These are phyloP conservation scores for Vanacampus margaritifer DNA, from an alignment of 2,113 vertebrate species.

Conservation along the genomic window DNA sequence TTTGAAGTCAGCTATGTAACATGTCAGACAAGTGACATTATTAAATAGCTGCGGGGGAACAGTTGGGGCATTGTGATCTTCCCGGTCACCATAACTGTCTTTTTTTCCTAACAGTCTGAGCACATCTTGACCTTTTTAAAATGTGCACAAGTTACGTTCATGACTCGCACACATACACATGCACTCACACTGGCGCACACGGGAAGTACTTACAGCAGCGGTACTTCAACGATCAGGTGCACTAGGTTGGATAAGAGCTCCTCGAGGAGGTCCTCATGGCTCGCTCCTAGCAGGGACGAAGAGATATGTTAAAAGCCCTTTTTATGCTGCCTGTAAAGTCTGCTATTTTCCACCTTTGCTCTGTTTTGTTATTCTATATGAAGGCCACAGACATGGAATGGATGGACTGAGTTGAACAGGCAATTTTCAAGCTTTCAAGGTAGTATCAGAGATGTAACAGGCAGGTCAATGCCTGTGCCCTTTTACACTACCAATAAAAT, in stretches of 20 bases:
- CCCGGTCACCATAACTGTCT: constrained; percentile 1
- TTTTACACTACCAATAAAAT: neutral
- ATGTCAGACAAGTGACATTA: constrained; percentile 20
- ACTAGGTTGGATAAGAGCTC: constrained; percentile 91
- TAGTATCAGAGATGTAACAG: neutral
- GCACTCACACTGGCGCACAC: neutral
- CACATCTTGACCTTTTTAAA: constrained; percentile 20
- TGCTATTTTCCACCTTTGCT: neutral
- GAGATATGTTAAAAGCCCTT: constrained; percentile 9
- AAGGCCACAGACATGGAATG: neutral
- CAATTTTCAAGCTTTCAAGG: neutral
- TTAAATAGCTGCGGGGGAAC: neutral
- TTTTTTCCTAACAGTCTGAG: constrained; percentile 1
- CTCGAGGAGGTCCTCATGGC: constrained; percentile 87
- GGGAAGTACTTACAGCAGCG: constrained; percentile 86
- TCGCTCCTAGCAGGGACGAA: constrained; percentile 62
- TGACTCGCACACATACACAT: neutral
- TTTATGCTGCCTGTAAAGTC: constrained; percentile 14
- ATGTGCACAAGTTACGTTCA: constrained; percentile 9
- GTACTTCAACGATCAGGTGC: constrained; percentile 92
- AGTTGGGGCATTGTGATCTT: neutral
- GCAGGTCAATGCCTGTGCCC: neutral
- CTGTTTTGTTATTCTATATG: neutral
- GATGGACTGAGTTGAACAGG: neutral
- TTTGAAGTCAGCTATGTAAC: neutral